A percentile compares a stretch with the other conserved stretches of the same genome.
Conservation (phyloP, 2,888 invertebrate genomes). For the Ischnus inquisitorius region DNA sequence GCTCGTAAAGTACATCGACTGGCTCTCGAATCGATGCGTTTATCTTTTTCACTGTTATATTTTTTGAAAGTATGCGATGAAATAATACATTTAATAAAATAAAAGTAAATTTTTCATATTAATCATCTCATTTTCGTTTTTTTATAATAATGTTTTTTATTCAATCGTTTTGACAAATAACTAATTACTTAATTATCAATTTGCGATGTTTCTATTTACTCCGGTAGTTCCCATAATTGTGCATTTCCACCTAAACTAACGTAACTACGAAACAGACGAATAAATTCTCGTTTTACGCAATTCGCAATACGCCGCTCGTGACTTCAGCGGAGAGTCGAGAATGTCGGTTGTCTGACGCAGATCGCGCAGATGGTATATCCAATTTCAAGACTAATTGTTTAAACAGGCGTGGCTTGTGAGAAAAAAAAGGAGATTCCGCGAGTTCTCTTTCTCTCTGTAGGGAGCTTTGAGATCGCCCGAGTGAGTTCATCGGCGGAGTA, state of each 20-base stretch:
- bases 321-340: constrained; percentile 19
- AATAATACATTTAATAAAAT: neutral
- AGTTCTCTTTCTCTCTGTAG: constrained; percentile 23
- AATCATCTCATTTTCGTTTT: no score
- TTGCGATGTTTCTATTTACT: no score
- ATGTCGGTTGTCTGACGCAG: constrained; percentile 2
- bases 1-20: constrained; percentile 53
- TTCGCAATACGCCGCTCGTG: neutral
- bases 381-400: constrained; percentile 58
- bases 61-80: neutral
- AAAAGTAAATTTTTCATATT: neutral
- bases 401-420: constrained; percentile 56
- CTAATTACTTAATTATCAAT: no score
- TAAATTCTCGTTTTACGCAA: constrained; percentile 17
- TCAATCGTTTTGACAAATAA: no score
- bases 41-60: neutral
- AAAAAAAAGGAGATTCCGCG: constrained; percentile 18
- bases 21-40: neutral
- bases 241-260: constrained; percentile 8
- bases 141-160: no score
- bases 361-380: constrained; percentile 38
- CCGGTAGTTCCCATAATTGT: no score
- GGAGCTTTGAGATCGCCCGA: constrained; percentile 5
- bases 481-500: neutral
- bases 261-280: neutral